These are phyloP conservation scores for Epicauta chinensis DNA, from an alignment of 1,140 invertebrate genomes.

Conservation along the genomic window DNA sequence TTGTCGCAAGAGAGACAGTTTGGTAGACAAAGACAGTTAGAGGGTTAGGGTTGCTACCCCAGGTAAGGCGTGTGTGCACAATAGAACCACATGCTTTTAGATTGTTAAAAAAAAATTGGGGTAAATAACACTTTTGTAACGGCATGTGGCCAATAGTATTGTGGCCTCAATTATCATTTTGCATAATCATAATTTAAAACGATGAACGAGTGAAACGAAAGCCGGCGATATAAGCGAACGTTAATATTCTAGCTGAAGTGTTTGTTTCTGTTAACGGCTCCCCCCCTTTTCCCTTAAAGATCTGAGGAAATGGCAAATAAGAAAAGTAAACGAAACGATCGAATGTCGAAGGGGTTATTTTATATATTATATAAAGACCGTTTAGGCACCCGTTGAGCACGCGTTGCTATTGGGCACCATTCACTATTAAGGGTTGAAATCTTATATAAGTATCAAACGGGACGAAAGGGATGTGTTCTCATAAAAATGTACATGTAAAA, in stretches of 20 bases:
- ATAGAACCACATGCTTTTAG: conserved; percentile 35
- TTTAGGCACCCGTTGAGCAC: conserved; percentile 18
- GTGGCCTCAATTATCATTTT: not conserved
- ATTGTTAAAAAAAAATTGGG: conserved; percentile 28
- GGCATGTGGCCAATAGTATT: conserved; percentile 25
- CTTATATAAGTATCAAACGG: conserved; percentile 25
- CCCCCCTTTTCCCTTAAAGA: too few relatives aligned
- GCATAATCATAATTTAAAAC: too few relatives aligned
- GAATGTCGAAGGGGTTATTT: conserved; percentile 19
- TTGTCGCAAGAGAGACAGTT: not conserved
- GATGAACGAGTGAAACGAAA: too few relatives aligned
- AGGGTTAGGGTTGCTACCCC: conserved; percentile 32
- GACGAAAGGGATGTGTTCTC: conserved; percentile 25
- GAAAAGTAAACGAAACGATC: conserved; percentile 21
- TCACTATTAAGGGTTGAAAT: conserved; percentile 26
- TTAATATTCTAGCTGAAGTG: too few relatives aligned
- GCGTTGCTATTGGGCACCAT: conserved; percentile 29
- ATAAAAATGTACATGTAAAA: conserved; percentile 41
- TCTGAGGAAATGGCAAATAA: conserved; percentile 20
- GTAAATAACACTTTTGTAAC: conserved; percentile 32
- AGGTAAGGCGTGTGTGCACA: conserved; percentile 33
- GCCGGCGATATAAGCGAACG: too few relatives aligned
- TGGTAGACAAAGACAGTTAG: conserved; percentile 2
- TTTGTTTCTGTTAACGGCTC: too few relatives aligned
- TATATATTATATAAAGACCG: too few relatives aligned